Conservation (phyloP, 2,113 vertebrate species). For the Chionis minor region DNA sequence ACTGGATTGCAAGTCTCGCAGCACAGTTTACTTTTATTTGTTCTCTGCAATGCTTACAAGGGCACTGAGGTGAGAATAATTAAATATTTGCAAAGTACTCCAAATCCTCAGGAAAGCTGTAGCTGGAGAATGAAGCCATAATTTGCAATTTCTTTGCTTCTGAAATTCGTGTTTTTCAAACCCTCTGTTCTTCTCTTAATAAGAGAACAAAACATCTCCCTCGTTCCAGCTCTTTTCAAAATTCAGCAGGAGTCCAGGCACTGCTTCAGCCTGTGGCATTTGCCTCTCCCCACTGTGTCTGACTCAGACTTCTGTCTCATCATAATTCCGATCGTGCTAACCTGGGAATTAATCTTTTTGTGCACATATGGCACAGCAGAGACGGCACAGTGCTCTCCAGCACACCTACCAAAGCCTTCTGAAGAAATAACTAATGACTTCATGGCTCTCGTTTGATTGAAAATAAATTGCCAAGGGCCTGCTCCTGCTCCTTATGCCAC, state of each 20-base stretch:
- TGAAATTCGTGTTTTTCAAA: not conserved
- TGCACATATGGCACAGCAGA: constrained; percentile 9
- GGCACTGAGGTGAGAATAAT: not conserved
- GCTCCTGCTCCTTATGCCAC: not conserved
- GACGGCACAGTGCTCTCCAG: not conserved
- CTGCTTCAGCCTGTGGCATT: constrained; percentile 5
- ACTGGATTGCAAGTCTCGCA: not conserved
- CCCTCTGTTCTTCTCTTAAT: not conserved
- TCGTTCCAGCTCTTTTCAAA: not conserved
- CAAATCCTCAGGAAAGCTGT: not conserved
- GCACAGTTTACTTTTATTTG: not conserved
- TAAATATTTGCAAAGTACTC: constrained; percentile 20
- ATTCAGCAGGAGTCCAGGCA: constrained; percentile 9
- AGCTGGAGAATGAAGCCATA: not conserved
- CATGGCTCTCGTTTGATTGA: constrained; percentile 2
- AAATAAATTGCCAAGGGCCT: constrained; percentile 26
- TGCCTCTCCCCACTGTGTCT: constrained; percentile 23
- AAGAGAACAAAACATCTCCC: not conserved
- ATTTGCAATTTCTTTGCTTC: not conserved
- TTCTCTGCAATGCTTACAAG: not conserved
- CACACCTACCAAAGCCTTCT: constrained; percentile 27
- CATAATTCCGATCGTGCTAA: constrained; percentile 24
- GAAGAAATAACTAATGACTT: constrained; percentile 45
- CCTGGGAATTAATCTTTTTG: constrained; percentile 57
- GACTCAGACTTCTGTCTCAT: constrained; percentile 49